phyloP scores from a whole-genome alignment of 2,888 invertebrate genomes.

The Hydraecia micacea region DNA sequence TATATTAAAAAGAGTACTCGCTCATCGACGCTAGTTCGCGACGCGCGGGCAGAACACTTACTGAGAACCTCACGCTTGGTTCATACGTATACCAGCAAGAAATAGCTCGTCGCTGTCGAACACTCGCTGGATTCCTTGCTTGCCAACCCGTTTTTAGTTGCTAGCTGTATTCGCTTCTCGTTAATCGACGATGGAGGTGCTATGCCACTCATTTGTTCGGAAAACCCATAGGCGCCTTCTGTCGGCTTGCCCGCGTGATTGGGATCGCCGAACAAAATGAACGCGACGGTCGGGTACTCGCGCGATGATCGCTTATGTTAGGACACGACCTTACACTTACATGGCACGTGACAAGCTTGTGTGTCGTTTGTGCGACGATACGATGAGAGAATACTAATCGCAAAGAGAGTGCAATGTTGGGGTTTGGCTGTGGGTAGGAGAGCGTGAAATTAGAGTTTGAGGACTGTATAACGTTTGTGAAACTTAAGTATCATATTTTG shows the following conservation, averaged over 20 bases:
- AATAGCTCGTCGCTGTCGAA: neutral
- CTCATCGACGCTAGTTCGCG: no score
- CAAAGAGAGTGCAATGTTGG: slow-evolving; percentile 8
- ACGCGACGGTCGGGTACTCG: neutral
- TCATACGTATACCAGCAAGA: no score
- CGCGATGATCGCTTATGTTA: neutral
- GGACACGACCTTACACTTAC: neutral
- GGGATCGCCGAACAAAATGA: neutral
- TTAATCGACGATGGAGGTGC: no score
- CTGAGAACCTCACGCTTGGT: no score
- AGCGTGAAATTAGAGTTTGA: slow-evolving; percentile 19
- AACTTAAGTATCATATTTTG: neutral
- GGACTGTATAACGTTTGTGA: neutral
- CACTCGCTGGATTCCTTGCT: neutral
- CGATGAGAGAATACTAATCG: slow-evolving; percentile 38
- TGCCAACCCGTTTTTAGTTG: neutral
- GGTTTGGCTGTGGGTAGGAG: neutral
- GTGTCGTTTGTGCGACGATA: neutral
- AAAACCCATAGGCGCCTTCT: neutral
- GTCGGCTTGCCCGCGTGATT: rapidly evolving
- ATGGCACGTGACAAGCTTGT: slow-evolving; percentile 16
- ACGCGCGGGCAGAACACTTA: no score
- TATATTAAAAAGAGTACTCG: no score
- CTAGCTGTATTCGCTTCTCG: neutral
- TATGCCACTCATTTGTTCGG: neutral